Base-by-base conservation (phyloP, 2,113 vertebrate species). In the Rhea americana region DNA sequence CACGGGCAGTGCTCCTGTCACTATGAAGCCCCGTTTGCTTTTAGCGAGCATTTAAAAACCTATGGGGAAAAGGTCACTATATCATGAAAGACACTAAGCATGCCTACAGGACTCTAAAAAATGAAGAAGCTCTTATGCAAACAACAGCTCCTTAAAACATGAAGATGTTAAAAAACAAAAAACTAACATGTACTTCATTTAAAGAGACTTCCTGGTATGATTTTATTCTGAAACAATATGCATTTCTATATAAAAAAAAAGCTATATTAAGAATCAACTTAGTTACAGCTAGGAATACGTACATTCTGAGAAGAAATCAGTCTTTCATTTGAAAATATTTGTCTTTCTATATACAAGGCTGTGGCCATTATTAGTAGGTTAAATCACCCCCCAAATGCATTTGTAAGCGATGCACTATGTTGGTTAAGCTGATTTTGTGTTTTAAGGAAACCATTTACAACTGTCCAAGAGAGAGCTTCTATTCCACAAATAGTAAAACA, bases 141-240 rank as follows among this genome's bases (percentile, higher is more conserved):
- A 5, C 14, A 5, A 13, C 30, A 41, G 8, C 45, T 47, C 16
- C 5, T 65, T 28, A 16, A 51, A 82, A 13, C 13, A 51, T 6
- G 7, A 70, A 67, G 32, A 37, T 30, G 13, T 25, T 53, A 91
- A 50, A 35, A 26, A 65, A 32, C 15, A 70, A 51, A 12, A 13
- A 51, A 5, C 79, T 8, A 56, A 14, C 4, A 26, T 6, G 35
- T 35, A 35, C 26, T 58, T 58, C 0, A 56, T 63, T 93, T 47
- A 65, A 84, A 84, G 47, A 8, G 66, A 84, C 72, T 76, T 72
- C 22, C 78, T 62, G 72, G 35, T 24, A 45, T 2, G 20, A 71
- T 89, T 96, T 96, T 95, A 96, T 95, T 95, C 76, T 21, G 45
- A 85, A 83, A 92, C 48, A 89, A 67, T 14, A 90, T 83, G 55